Base-by-base conservation (phyloP, 2,888 invertebrate genomes). In the Meganola albula region DNA sequence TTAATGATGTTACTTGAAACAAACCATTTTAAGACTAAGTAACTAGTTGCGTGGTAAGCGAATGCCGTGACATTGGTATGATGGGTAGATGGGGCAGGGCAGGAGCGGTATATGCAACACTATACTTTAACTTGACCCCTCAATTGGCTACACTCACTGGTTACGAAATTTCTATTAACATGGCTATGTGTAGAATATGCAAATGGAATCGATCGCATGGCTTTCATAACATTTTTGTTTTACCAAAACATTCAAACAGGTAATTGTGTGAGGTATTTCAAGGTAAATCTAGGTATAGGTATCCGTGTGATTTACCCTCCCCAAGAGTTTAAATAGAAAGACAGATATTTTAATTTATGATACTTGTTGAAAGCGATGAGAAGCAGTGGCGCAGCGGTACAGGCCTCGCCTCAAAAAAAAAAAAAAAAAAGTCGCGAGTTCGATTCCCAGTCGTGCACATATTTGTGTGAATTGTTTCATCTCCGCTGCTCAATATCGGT, bases 131-230 rank as follows among this genome's bases (percentile, higher is more conserved):
- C 58, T 53, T 57, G 54, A 49, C 40, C 46, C 53, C 52, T 44
- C 49, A 53, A 58, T 61, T 55, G 53, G 59, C 40, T 50, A 60
- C 53, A 53, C 35, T 44, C n/a, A 33, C 36, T 51, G 37, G n/a
- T 74, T 70, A 59, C 69, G 54, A 64, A 69, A 71, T 54, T 47
- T 48, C 45, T 57, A 62, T 65, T 65, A 64, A 63, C 62, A 63
- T 68, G 63, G 53, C 38, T 52, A 34, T 24, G 27, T 47, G 20
- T 5, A 16, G n/a, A n/a, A 4, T 48, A 58, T 53, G 51, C 44
- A 53, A 58, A 58, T 55, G 48, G 53, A 58, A 56, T 58, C 52
- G 49, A 55, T 48, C 35, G 27, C 28, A 35, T 53, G 37, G 27
- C 48, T 63, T 58, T 58, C 52, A 55, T 48, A 52, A 50, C 39